Evolutionary conservation across 1,140 invertebrate species (phyloP).

Genomic region (Hycleus cichorii): DNA sequence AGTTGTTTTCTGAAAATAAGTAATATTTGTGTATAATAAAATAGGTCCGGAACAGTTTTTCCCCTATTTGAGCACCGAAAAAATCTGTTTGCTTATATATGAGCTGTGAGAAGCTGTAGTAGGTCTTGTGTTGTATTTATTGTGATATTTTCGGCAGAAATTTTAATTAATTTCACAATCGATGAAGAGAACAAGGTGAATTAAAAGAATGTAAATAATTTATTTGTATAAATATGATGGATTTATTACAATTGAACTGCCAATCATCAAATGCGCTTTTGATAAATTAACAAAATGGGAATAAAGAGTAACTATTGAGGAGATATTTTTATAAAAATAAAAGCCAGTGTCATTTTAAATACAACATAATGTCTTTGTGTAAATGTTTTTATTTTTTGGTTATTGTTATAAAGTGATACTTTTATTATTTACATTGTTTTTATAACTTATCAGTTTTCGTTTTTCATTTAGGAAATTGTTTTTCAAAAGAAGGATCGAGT

Average conservation of each 20-base stretch:
- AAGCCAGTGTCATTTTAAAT: constrained; percentile 8
- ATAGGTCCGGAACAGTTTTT: constrained; percentile 36
- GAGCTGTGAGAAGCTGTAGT: constrained; percentile 34
- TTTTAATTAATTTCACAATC: no score
- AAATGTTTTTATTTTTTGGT: constrained; percentile 31
- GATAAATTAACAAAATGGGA: no score
- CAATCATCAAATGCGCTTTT: no score
- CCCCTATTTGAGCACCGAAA: background rate
- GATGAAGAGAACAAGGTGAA: no score
- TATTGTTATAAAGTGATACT: constrained; percentile 40
- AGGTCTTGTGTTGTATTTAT: constrained; percentile 22
- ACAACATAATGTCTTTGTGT: constrained; percentile 24
- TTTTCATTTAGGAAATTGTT: constrained; percentile 24
- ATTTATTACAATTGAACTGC: no score
- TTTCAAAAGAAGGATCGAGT: constrained; percentile 24
- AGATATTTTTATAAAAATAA: background rate
- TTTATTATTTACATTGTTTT: constrained; percentile 26
- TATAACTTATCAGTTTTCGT: constrained; percentile 20
- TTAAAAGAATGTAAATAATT: no score
- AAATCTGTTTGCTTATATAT: constrained; percentile 24
- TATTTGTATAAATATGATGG: no score
- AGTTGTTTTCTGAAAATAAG: constrained; percentile 32
- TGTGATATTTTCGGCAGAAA: constrained; percentile 4
- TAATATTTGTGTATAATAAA: constrained; percentile 23
- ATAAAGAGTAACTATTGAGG: background rate